A percentile compares a stretch with the other conserved stretches of the same genome.
phyloP scores from a whole-genome alignment of 2,797 vertebrate genomes.

The Enoplosus armatus region DNA sequence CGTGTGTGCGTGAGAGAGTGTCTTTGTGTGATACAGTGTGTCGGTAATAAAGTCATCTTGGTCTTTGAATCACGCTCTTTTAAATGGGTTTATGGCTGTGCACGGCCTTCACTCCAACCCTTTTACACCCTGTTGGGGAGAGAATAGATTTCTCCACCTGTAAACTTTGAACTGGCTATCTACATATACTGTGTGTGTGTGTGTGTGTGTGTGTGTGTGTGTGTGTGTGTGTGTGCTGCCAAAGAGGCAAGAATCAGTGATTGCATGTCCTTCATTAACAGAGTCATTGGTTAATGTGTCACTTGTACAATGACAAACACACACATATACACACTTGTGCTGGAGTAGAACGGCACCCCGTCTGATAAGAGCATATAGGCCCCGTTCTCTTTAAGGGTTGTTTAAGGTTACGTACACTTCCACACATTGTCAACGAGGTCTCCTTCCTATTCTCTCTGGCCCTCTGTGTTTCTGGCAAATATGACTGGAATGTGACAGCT shows the following conservation, averaged over 20 bases:
- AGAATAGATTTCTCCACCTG: conserved; percentile 55
- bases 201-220: conserved; percentile 26
- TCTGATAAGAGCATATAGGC: conserved; percentile 57
- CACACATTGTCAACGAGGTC: conserved; percentile 52
- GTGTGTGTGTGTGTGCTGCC: conserved; percentile 42
- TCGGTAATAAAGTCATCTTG: conserved; percentile 50
- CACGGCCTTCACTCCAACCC: conserved; percentile 51
- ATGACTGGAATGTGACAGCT: conserved; percentile 56
- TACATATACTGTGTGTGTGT: conserved; percentile 35
- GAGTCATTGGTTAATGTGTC: conserved; percentile 82
- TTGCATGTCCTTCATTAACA: conserved; percentile 82
- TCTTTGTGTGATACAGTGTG: conserved; percentile 16
- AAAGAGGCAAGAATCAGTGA: conserved; percentile 73
- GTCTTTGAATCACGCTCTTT: conserved; percentile 34
- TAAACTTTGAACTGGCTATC: conserved; percentile 78
- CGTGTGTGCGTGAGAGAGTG: conserved; percentile 7
- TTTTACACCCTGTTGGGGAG: conserved; percentile 29
- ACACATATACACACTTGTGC: conserved; percentile 18
- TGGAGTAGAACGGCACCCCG: conserved; percentile 40
- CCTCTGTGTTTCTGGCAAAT: conserved; percentile 45
- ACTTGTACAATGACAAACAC: conserved; percentile 63
- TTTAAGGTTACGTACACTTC: conserved; percentile 64
- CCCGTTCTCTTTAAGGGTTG: conserved; percentile 45
- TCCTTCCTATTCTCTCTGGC: conserved; percentile 42
- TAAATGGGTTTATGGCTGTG: conserved; percentile 65